Conservation (phyloP, 1,140 invertebrate species). For the Trinorchestia longiramus region DNA sequence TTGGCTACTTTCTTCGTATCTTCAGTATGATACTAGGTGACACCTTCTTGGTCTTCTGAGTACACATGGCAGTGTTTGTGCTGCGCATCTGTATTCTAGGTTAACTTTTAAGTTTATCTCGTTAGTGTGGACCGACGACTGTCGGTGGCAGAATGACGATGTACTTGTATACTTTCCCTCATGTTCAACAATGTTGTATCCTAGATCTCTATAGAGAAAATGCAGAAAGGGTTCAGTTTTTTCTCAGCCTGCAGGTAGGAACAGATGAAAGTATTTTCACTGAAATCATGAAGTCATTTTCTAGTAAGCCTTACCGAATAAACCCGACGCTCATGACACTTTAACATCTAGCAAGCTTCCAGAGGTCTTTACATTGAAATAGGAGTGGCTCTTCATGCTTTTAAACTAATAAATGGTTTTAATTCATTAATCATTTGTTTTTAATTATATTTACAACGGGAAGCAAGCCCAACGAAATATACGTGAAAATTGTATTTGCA, state of each 20-base stretch:
- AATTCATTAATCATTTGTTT: too few species aligned
- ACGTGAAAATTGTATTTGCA: too few species aligned
- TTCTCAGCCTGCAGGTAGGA: neutral
- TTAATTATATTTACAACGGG: too few species aligned
- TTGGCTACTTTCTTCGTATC: neutral
- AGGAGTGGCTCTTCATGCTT: too few species aligned
- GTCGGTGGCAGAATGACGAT: neutral
- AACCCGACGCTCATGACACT: too few species aligned
- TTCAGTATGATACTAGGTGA: neutral
- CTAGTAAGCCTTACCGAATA: neutral
- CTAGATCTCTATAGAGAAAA: neutral
- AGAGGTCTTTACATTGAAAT: too few species aligned
- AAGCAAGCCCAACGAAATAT: too few species aligned
- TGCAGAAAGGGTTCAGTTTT: neutral
- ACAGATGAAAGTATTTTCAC: neutral
- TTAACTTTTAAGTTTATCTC: neutral
- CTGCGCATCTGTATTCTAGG: neutral
- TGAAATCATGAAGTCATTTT: neutral
- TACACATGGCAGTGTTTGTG: neutral
- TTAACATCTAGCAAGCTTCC: too few species aligned
- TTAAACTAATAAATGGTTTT: too few species aligned
- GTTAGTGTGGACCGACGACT: neutral
- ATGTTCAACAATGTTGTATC: neutral
- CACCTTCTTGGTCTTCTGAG: neutral
- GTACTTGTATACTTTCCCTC: neutral